A percentile compares a stretch with the other conserved stretches of the same genome.
These are phyloP conservation scores for Steatornis caripensis DNA, from an alignment of 2,113 vertebrate species.

Conservation along the genomic window DNA sequence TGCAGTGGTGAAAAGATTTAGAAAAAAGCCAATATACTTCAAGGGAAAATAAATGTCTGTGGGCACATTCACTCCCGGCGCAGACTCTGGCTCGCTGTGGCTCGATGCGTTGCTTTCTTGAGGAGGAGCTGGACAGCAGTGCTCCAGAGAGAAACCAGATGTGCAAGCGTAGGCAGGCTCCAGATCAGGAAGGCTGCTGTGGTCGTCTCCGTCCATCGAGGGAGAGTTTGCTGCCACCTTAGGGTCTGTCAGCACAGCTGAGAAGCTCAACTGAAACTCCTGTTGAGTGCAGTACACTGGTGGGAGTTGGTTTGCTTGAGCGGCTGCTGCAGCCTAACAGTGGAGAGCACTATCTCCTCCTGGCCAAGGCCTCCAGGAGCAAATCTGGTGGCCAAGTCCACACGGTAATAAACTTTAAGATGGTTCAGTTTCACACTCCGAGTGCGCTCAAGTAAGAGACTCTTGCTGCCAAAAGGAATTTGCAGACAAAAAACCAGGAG, in stretches of 20 bases:
- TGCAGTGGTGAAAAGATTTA: not conserved
- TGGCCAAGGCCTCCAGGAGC: not conserved
- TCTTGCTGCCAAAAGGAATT: not conserved
- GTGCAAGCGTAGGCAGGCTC: slow-evolving; percentile 5
- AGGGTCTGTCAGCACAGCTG: slow-evolving; percentile 42
- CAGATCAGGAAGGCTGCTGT: not conserved
- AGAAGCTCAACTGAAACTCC: not conserved
- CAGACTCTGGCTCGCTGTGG: not conserved
- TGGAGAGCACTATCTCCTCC: not conserved
- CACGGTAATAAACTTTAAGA: not conserved
- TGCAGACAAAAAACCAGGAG: not conserved
- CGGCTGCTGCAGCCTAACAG: not conserved
- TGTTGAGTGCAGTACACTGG: fast-evolving
- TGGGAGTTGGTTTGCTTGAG: not conserved
- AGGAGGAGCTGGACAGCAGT: slow-evolving; percentile 39
- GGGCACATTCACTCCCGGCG: not conserved
- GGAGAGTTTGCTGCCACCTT: slow-evolving; percentile 60
- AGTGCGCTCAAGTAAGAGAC: not conserved
- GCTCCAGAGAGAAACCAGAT: slow-evolving; percentile 42
- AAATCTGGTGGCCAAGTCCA: not conserved
- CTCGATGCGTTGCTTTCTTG: not conserved
- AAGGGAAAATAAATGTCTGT: slow-evolving; percentile 3
- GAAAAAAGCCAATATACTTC: not conserved
- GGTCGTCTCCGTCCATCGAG: not conserved
- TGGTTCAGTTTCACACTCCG: not conserved